Percentiles rank a stretch among this genome's conserved stretches.
These are phyloP conservation scores for Osmerus mordax DNA, from an alignment of 2,113 vertebrate genomes.

Conservation along the genomic window DNA sequence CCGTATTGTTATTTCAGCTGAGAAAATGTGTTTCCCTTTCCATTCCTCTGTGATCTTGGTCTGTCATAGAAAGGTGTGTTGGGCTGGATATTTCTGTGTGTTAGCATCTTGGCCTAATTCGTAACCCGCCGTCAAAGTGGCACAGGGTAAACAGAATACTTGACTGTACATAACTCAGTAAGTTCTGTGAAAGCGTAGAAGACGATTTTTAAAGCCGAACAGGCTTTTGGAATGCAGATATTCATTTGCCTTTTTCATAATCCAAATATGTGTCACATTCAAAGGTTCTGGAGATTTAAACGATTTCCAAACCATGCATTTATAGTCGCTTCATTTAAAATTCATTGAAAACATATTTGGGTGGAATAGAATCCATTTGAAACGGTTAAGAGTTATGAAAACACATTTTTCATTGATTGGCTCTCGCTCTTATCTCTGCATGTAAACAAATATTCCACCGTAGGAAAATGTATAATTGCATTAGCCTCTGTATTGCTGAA, in stretches of 20 bases:
- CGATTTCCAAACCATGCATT: slow-evolving; percentile 44
- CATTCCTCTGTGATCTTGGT: slow-evolving; percentile 1
- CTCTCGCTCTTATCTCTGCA: slow-evolving; percentile 45
- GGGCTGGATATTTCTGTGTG: background rate
- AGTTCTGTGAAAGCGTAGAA: slow-evolving; percentile 12
- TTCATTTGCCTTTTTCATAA: slow-evolving; percentile 34
- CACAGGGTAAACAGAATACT: too few species aligned
- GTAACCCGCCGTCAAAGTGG: too few species aligned
- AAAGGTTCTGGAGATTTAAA: slow-evolving; percentile 50
- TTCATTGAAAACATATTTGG: slow-evolving; percentile 64
- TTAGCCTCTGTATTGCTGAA: slow-evolving; percentile 49
- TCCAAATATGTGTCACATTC: slow-evolving; percentile 53
- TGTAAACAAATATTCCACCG: slow-evolving; percentile 56
- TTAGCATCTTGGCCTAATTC: too few species aligned
- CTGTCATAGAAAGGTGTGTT: slow-evolving; percentile 24
- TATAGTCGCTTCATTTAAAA: slow-evolving; percentile 60
- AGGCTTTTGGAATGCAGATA: slow-evolving; percentile 30
- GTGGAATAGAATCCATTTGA: slow-evolving; percentile 53
- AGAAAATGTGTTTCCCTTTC: background rate
- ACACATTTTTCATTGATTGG: slow-evolving; percentile 58
- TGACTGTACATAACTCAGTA: too few species aligned
- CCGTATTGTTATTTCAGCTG: too few species aligned
- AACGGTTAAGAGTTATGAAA: slow-evolving; percentile 62
- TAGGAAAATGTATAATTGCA: slow-evolving; percentile 53
- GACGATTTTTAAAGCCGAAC: slow-evolving; percentile 41